These are phyloP conservation scores for Bryconaethiops microstoma DNA, from an alignment of 2,797 vertebrate genomes.

Conservation along the genomic window DNA sequence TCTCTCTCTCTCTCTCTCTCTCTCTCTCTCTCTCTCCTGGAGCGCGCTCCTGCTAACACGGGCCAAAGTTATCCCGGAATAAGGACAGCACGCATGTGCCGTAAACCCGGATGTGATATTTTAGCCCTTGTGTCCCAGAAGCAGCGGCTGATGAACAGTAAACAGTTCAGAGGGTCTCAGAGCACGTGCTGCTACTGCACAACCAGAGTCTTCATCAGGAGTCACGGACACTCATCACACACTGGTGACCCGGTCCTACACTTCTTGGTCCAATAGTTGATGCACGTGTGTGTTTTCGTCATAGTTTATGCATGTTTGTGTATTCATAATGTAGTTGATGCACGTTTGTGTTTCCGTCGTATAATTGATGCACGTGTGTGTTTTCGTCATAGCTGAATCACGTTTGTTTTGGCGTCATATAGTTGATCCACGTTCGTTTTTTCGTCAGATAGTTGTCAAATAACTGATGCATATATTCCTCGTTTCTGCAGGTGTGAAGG, in stretches of 20 bases:
- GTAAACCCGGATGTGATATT: conserved; percentile 87
- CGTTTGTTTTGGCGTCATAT: too few relatives aligned
- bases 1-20: neutral
- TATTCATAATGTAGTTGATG: too few relatives aligned
- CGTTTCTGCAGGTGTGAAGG: neutral
- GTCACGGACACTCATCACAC: neutral
- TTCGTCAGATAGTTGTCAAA: too few relatives aligned
- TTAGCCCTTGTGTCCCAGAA: neutral
- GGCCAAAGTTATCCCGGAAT: conserved; percentile 91
- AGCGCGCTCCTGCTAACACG: conserved; percentile 74
- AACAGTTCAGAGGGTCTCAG: neutral
- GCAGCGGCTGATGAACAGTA: conserved; percentile 5
- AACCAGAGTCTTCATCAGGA: neutral
- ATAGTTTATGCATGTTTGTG: too few relatives aligned
- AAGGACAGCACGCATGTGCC: conserved; percentile 89
- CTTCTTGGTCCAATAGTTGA: too few relatives aligned
- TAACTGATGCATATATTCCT: neutral
- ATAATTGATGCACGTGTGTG: too few relatives aligned
- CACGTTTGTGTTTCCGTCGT: too few relatives aligned
- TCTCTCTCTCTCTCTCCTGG: conserved; percentile 46
- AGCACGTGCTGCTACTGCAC: neutral
- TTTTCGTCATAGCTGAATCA: too few relatives aligned
- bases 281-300: too few relatives aligned
- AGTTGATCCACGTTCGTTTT: too few relatives aligned
- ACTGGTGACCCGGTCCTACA: too few relatives aligned